Evolutionary conservation across 1,140 invertebrate genomes (phyloP).

Genomic region (Drosophila suzukii): DNA sequence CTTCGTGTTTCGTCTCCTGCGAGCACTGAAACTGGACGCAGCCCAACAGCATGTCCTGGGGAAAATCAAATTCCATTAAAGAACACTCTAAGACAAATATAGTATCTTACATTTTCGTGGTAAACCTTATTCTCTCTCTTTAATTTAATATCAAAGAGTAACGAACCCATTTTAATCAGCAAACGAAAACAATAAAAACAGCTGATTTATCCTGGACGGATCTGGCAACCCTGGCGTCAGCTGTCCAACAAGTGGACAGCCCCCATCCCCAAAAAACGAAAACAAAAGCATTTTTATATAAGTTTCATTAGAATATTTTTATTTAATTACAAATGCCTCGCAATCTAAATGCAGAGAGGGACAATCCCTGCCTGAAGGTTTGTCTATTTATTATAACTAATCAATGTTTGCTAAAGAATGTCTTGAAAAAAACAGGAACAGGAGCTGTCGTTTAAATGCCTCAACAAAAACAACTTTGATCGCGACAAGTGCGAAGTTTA

Average conservation of each 20-base stretch:
- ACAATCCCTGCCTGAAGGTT: conserved; percentile 84
- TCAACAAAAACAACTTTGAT: conserved; percentile 87
- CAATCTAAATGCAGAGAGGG: conserved; percentile 82
- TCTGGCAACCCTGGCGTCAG: conserved; percentile 17
- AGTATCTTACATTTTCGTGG: conserved; percentile 76
- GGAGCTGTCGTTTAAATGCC: conserved; percentile 86
- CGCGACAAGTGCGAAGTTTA: conserved; percentile 87
- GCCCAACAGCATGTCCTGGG: conserved; percentile 86
- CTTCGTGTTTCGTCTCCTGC: conserved; percentile 95
- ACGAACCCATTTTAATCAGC: conserved; percentile 61
- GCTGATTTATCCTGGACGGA: conserved; percentile 10
- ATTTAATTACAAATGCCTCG: conserved; percentile 64
- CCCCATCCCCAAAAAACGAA: conserved; percentile 11
- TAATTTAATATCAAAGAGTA: conserved; percentile 80
- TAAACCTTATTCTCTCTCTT: conserved; percentile 83
- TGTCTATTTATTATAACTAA: neutral
- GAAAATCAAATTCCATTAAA: neutral
- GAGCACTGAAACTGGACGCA: conserved; percentile 91
- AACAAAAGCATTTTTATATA: conserved; percentile 59
- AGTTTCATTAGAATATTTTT: conserved; percentile 28
- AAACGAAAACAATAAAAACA: conserved; percentile 17
- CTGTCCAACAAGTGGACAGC: conserved; percentile 16
- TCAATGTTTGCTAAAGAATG: neutral
- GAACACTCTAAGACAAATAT: neutral
- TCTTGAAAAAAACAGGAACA: conserved; percentile 85